Conservation (phyloP, 2,797 vertebrate genomes). For the Gambusia yucatana region DNA sequence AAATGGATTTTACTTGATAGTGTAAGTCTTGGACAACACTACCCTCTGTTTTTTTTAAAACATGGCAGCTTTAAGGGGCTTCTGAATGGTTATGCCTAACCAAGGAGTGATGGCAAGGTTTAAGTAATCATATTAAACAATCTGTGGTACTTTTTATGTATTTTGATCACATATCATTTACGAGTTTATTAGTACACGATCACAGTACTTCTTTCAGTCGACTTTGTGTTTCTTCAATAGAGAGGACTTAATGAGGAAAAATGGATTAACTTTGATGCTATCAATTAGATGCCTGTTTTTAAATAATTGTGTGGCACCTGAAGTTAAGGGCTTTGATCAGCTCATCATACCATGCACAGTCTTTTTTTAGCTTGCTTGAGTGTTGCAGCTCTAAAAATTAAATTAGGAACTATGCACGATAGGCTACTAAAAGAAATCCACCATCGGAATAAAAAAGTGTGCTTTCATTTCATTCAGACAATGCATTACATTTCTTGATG, state of each 20-base stretch:
- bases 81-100: not conserved
- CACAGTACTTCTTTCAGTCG: not conserved
- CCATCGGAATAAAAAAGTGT: not conserved
- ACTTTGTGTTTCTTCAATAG: not conserved
- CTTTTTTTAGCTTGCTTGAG: not conserved
- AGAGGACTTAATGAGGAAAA: not conserved
- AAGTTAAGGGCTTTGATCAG: not conserved
- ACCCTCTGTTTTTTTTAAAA: not conserved
- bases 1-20: not conserved
- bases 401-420: too few species aligned
- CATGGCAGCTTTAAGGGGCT: not conserved
- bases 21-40: not conserved
- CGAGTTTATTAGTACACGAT: not conserved
- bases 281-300: not conserved
- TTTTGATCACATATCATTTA: not conserved
- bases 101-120: not conserved
- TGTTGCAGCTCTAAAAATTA: not conserved
- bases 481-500: constrained; percentile 1
- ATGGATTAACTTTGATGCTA: not conserved
- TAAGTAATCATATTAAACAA: not conserved
- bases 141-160: not conserved
- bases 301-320: not conserved
- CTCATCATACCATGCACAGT: not conserved
- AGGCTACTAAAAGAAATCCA: not conserved
- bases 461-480: not conserved